Conservation (phyloP, 2,888 invertebrate species). For the Chymomyza caudatula region DNA sequence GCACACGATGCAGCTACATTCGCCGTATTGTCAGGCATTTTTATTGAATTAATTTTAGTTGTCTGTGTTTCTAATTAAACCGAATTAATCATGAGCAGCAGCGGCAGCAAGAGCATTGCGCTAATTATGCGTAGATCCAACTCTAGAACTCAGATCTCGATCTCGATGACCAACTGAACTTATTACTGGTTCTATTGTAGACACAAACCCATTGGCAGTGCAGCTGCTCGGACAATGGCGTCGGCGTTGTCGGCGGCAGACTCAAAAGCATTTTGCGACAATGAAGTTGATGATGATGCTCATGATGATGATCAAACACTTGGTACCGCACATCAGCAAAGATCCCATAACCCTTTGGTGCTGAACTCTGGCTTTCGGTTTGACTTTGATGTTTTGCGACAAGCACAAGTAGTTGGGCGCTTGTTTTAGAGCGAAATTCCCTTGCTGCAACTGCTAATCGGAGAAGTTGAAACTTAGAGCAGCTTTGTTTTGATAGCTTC, state of each 20-base stretch:
- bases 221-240: conserved; percentile 19
- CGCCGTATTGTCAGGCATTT: conserved; percentile 34
- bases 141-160: conserved; percentile 8
- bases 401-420: conserved; percentile 45
- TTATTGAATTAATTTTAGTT: conserved; percentile 67
- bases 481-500: too few relatives aligned
- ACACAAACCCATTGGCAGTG: conserved; percentile 14
- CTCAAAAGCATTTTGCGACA: conserved; percentile 56
- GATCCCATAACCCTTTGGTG: conserved; percentile 6
- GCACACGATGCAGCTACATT: background rate
- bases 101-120: conserved; percentile 30
- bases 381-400: conserved; percentile 62
- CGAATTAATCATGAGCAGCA: conserved; percentile 68
- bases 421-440: background rate
- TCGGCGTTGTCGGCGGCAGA: conserved; percentile 53
- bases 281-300: conserved; percentile 33
- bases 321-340: conserved; percentile 31
- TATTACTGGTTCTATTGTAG: background rate
- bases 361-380: conserved; percentile 18
- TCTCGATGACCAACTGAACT: background rate
- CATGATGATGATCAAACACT: conserved; percentile 63
- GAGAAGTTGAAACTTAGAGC: too few relatives aligned
- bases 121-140: conserved; percentile 67
- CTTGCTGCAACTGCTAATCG: background rate
- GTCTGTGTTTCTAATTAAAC: conserved; percentile 71